Conservation (phyloP, 2,113 vertebrate species). For the Nothoprocta pentlandii region DNA sequence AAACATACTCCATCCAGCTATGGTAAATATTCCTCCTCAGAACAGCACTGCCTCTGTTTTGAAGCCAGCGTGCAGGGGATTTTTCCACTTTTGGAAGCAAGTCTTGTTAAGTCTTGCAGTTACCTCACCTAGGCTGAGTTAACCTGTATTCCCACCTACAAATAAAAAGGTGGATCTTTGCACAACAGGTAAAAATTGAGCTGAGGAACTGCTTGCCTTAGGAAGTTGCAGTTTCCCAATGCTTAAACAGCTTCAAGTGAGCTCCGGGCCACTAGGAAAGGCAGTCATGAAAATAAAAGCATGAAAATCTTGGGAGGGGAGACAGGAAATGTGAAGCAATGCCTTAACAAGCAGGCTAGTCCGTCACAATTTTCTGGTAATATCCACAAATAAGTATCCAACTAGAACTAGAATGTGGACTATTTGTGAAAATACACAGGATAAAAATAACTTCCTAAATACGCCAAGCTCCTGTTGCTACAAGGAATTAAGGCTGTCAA, state of each 20-base stretch:
- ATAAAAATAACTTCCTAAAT: slow-evolving; percentile 5
- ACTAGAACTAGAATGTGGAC: background rate
- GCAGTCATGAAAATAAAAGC: background rate
- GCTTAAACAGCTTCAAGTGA: background rate
- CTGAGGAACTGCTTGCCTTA: background rate
- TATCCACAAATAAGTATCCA: background rate
- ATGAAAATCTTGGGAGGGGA: background rate
- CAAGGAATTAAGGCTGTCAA: slow-evolving; percentile 28
- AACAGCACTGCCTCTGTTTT: background rate
- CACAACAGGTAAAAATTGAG: background rate
- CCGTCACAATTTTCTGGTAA: background rate
- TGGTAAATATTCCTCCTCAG: background rate
- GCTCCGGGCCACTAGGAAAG: background rate
- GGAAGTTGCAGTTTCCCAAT: background rate
- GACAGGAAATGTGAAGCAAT: background rate
- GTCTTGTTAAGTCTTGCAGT: background rate
- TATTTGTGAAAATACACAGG: background rate
- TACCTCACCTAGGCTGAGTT: background rate
- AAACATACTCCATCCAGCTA: background rate
- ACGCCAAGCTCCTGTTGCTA: slow-evolving; percentile 50
- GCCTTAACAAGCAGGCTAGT: background rate
- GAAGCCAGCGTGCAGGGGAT: background rate
- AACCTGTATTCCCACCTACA: background rate
- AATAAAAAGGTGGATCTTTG: background rate
- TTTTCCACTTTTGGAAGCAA: background rate